A percentile compares a stretch with the other conserved stretches of the same genome.
phyloP scores from a whole-genome alignment of 92 coral and sea anemone genomes.

The Porites rus region DNA sequence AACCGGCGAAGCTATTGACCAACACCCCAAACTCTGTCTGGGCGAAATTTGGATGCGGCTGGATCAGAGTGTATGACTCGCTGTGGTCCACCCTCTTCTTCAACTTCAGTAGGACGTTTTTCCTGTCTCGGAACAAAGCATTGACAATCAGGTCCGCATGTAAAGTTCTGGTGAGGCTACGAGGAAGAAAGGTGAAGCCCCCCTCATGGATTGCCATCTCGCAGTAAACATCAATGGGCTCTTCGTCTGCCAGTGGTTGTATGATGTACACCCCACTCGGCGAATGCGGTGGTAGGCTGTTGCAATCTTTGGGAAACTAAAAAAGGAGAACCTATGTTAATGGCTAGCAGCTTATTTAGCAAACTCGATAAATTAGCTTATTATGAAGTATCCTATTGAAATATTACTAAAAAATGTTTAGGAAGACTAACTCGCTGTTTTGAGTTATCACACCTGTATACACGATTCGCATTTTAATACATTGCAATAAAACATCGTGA shows the following conservation, averaged over 20 bases:
- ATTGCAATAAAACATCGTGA: too few relatives aligned
- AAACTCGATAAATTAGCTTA: too few relatives aligned
- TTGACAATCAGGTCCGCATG: constrained; percentile 7
- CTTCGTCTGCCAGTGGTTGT: neutral
- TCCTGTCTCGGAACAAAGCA: constrained; percentile 53
- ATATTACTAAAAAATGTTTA: too few relatives aligned
- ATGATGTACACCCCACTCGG: constrained; percentile 62
- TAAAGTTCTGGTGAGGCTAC: constrained; percentile 23
- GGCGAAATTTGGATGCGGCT: constrained; percentile 8
- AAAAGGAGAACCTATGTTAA: neutral
- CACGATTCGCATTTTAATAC: too few relatives aligned
- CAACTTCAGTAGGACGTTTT: constrained; percentile 52
- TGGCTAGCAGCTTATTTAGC: too few relatives aligned
- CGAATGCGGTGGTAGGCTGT: neutral
- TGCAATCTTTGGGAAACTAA: neutral
- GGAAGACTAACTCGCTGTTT: too few relatives aligned
- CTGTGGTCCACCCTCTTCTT: constrained; percentile 18
- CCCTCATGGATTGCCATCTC: constrained; percentile 66
- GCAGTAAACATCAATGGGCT: constrained; percentile 42
- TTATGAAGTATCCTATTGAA: too few relatives aligned
- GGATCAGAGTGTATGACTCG: constrained; percentile 38
- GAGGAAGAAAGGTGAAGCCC: constrained; percentile 70
- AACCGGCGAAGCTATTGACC: constrained; percentile 31
- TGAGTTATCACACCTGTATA: too few relatives aligned
- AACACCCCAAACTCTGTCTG: neutral